Evolutionary conservation across 2,113 vertebrate genomes (phyloP).

Genomic region (Pangasianodon hypophthalmus): DNA sequence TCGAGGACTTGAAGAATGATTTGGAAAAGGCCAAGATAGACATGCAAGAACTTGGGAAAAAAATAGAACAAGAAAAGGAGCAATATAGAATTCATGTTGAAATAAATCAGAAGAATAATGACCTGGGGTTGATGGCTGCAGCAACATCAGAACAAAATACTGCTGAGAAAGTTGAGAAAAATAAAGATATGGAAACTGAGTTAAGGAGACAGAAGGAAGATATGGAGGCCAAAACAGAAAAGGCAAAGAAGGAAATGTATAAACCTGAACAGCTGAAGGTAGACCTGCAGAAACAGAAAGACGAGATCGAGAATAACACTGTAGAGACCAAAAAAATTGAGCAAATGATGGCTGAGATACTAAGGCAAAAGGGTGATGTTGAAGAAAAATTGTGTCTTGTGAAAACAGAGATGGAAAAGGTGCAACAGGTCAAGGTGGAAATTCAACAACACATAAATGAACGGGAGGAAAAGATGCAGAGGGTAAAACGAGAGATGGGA

Average conservation of each 20-base stretch:
- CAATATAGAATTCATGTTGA: neutral
- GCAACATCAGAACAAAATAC: conserved; percentile 13
- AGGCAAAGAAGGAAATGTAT: conserved; percentile 33
- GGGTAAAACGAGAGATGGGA: conserved; percentile 44
- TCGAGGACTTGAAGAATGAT: neutral
- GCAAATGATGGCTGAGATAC: conserved; percentile 33
- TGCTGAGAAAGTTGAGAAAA: neutral
- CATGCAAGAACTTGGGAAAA: neutral
- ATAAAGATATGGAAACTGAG: conserved; percentile 19
- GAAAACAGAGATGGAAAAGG: conserved; percentile 48
- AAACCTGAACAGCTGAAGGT: conserved; percentile 45
- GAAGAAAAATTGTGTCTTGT: conserved; percentile 46
- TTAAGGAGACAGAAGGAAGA: neutral
- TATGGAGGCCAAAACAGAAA: neutral
- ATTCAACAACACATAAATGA: conserved; percentile 53
- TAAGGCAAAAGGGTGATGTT: conserved; percentile 44
- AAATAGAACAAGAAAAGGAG: conserved; percentile 28
- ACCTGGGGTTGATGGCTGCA: neutral
- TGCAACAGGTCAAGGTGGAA: conserved; percentile 49
- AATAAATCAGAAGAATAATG: neutral
- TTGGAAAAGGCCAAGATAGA: neutral
- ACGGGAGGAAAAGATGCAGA: conserved; percentile 45
- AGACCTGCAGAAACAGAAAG: conserved; percentile 43
- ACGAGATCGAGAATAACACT: conserved; percentile 23
- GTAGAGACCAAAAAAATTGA: conserved; percentile 31